A percentile compares a stretch with the other conserved stretches of the same genome.
These are phyloP conservation scores for Megaceryle alcyon DNA, from an alignment of 2,797 vertebrate genomes.

Conservation along the genomic window DNA sequence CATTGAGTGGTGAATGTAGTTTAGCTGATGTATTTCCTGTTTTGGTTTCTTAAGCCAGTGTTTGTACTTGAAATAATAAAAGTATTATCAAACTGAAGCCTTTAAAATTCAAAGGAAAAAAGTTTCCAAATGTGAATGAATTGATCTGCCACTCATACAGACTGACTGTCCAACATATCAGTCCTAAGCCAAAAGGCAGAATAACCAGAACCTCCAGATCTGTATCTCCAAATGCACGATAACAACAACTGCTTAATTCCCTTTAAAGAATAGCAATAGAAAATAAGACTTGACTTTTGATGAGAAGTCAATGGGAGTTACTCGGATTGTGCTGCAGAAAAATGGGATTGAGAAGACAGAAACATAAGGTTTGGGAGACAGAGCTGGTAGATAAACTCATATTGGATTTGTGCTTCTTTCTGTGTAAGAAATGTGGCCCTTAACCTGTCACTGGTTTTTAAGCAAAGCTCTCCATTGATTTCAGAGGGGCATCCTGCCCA, in stretches of 20 bases:
- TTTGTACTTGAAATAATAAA: no score
- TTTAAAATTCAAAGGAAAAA: not conserved
- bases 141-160: not conserved
- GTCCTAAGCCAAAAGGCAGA: not conserved
- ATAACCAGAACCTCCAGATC: not conserved
- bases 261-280: not conserved
- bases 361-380: not conserved
- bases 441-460: not conserved
- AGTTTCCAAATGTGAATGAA: not conserved
- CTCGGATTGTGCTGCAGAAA: not conserved
- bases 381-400: not conserved
- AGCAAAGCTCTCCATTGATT: constrained; percentile 34
- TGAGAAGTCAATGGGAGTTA: not conserved
- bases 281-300: not conserved
- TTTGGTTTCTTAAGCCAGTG: not conserved
- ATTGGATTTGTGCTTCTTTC: constrained; percentile 5
- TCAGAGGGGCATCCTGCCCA: not conserved
- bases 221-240: not conserved
- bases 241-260: not conserved
- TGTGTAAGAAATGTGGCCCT: not conserved
- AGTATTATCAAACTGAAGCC: not conserved
- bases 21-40: constrained; percentile 14
- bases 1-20: not conserved
- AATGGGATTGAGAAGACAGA: not conserved
- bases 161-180: not conserved